These are phyloP conservation scores for Porites divaricata DNA, from an alignment of 92 coral and sea anemone genomes.

Conservation along the genomic window DNA sequence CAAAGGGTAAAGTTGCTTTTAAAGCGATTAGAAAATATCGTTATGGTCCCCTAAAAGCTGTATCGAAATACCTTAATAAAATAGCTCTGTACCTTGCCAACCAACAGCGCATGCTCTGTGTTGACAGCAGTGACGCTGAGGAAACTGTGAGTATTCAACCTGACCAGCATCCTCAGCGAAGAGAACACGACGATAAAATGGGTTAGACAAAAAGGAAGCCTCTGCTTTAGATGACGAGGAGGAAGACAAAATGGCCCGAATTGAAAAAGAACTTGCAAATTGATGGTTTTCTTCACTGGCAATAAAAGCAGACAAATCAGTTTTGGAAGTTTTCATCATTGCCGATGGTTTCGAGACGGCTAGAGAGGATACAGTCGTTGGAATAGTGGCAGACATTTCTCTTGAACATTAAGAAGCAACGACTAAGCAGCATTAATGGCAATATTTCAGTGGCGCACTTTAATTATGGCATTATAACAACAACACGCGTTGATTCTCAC, in stretches of 20 bases:
- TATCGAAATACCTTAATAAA: too few relatives aligned
- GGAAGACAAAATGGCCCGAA: constrained; percentile 42
- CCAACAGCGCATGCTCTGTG: constrained; percentile 34
- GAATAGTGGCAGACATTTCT: constrained; percentile 6
- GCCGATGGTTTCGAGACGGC: not conserved
- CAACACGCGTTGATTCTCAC: constrained; percentile 28
- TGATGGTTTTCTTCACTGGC: constrained; percentile 11
- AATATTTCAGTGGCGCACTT: not conserved
- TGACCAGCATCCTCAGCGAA: constrained; percentile 6
- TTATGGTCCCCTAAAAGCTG: too few relatives aligned
- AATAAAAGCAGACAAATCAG: not conserved
- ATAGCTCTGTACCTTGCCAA: constrained; percentile 12
- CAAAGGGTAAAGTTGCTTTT: too few relatives aligned
- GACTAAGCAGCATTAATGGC: not conserved
- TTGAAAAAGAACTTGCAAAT: constrained; percentile 42
- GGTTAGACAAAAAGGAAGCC: not conserved
- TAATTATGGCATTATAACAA: not conserved
- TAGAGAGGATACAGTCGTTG: not conserved
- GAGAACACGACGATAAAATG: constrained; percentile 11
- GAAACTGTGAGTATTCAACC: not conserved
- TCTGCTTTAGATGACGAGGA: constrained; percentile 5
- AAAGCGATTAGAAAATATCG: too few relatives aligned
- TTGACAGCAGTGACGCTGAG: constrained; percentile 29
- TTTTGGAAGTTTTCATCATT: not conserved
- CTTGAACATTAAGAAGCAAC: not conserved